Evolutionary conservation across 64 coral and sea anemone genomes (phyloP), one percentile per base, ranked within the genome.

Genomic region (Cladopsammia gracilis): DNA sequence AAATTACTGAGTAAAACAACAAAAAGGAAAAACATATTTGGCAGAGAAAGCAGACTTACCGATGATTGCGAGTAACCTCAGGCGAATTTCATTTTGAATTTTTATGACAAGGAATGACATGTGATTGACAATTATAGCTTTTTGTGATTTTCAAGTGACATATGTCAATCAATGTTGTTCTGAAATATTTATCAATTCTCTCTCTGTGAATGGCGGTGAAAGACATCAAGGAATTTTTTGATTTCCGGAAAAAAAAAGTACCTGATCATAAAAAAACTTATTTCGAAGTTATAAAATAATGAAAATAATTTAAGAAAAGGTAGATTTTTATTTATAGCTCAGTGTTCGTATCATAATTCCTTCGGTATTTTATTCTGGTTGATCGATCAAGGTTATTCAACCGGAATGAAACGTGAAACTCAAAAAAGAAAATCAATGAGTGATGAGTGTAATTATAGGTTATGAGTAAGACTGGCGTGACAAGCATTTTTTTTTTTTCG

Each of bases 71-170:
- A 62, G 49, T 25, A 58, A 80, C 77, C 77, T 80, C 77, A 80
- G 77, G 77, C 77, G 25, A 80, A 46, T 80, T 78, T 80, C 57
- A 20, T 25, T 60, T 61, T 45, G 54, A 80, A 80, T 58, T 80
- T 80, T 80, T 53, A 80, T 61, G 77, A 61, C 57, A 60, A 16
- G 13, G 8, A 26, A 42, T 61, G 54, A 80, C 77, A 80, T n/a
- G 25, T 61, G 57, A 80, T 80, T 80, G 77, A 80, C 77, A 61
- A 14, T 22, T 11, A 19, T 43, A 54, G 6, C 25, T 80, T 58
- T 58, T 18, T 80, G 42, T 62, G 25, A 62, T 80, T 80, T 13
- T 45, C 45, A 59, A 3, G 24, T 49, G 77, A 80, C 77, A 61
- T 60, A 16, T 60, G 77, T 19, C 77, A 60, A 80, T 80, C 77